Percentiles rank a stretch among this genome's conserved stretches.
Conservation (phyloP, 2,113 vertebrate species). For the Petromus typicus region DNA sequence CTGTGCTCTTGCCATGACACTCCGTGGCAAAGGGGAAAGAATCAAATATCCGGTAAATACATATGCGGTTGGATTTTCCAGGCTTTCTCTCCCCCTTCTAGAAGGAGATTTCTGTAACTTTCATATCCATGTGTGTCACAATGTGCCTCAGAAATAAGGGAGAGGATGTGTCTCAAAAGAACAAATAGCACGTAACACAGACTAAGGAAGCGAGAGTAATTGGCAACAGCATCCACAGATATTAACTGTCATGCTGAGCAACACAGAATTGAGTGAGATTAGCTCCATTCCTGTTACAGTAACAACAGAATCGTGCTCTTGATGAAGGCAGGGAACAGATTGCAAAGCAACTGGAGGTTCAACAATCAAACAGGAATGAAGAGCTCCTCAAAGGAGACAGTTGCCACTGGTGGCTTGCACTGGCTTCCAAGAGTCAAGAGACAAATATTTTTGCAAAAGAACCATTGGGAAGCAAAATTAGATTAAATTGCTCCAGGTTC, state of each 20-base stretch:
- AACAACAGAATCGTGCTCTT: constrained; percentile 55
- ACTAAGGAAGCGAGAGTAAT: constrained; percentile 36
- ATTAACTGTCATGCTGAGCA: constrained; percentile 26
- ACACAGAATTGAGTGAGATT: constrained; percentile 1
- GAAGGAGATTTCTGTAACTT: constrained; percentile 26
- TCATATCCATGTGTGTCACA: background rate
- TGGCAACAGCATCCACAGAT: constrained; percentile 62
- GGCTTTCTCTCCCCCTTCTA: background rate
- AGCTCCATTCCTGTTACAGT: constrained; percentile 53
- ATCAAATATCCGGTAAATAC: background rate
- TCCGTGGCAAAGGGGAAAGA: background rate
- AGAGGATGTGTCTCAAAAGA: constrained; percentile 33
- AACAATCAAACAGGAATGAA: constrained; percentile 58
- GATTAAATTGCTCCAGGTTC: constrained; percentile 47
- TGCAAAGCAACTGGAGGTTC: constrained; percentile 49
- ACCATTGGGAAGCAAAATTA: constrained; percentile 41
- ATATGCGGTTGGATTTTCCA: background rate
- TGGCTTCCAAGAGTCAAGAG: constrained; percentile 54
- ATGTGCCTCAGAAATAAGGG: background rate
- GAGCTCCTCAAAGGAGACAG: constrained; percentile 52
- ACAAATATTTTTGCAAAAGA: constrained; percentile 7
- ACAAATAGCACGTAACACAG: background rate
- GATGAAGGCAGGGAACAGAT: constrained; percentile 6
- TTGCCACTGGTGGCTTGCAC: constrained; percentile 31
- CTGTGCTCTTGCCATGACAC: background rate